These are phyloP conservation scores for Ceyx cyanopectus DNA, from an alignment of 2,113 vertebrate genomes.

Conservation along the genomic window DNA sequence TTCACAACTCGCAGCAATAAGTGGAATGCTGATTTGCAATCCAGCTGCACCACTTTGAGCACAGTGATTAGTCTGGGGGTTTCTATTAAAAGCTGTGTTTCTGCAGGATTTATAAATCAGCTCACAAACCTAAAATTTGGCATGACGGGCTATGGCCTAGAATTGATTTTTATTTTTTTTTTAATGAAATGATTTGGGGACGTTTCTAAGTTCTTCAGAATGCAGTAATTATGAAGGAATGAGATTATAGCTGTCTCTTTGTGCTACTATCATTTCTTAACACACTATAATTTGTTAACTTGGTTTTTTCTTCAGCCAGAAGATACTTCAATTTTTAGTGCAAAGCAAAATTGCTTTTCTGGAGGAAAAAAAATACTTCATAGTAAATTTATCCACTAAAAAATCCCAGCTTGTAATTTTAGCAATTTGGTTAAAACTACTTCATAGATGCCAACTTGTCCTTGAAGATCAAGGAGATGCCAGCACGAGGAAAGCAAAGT, in stretches of 20 bases:
- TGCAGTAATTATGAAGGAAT: slow-evolving; percentile 31
- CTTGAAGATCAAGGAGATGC: background rate
- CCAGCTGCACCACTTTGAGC: slow-evolving; percentile 26
- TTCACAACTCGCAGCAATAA: background rate
- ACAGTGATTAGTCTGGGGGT: slow-evolving; percentile 4
- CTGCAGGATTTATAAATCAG: slow-evolving; percentile 44
- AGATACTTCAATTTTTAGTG: slow-evolving; percentile 34
- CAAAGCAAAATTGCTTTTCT: slow-evolving; percentile 30
- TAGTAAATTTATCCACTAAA: slow-evolving; percentile 20
- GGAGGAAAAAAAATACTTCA: slow-evolving; percentile 27
- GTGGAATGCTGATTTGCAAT: background rate
- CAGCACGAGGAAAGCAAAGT: background rate
- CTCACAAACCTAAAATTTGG: slow-evolving; percentile 19
- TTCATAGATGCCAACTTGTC: background rate
- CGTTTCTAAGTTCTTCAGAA: slow-evolving; percentile 42
- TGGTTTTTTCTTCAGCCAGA: slow-evolving; percentile 13
- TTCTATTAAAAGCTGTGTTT: slow-evolving; percentile 49
- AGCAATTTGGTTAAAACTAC: slow-evolving; percentile 5
- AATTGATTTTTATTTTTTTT: slow-evolving; percentile 22
- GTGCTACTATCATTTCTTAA: slow-evolving; percentile 37
- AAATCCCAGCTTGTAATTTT: slow-evolving; percentile 2
- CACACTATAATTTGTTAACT: slow-evolving; percentile 41
- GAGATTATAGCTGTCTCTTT: slow-evolving; percentile 51
- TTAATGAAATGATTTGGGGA: slow-evolving; percentile 54
- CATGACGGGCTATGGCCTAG: slow-evolving; percentile 3